These are phyloP conservation scores for Ceryle rudis DNA, from an alignment of 2,797 vertebrate genomes.

Conservation along the genomic window DNA sequence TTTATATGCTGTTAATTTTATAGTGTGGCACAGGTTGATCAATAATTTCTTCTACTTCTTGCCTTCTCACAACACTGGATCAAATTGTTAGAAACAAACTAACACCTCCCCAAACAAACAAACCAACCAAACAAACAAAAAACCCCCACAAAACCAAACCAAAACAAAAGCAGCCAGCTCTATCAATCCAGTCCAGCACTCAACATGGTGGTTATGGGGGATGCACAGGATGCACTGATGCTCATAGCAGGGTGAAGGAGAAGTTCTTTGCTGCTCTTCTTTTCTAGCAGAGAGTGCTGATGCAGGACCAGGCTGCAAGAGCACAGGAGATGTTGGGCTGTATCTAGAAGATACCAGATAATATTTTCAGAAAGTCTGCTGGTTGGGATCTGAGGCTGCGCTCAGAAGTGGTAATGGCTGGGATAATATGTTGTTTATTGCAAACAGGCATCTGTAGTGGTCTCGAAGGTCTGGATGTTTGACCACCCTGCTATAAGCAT, in stretches of 20 bases:
- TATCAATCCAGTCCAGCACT: not conserved
- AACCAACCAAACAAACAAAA: too few relatives aligned
- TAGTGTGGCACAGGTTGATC: not conserved
- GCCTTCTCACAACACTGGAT: not conserved
- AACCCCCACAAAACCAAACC: not conserved
- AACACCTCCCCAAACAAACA: too few relatives aligned
- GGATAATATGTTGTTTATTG: slow-evolving; percentile 31
- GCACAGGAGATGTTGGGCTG: not conserved
- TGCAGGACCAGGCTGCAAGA: not conserved
- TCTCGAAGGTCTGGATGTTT: not conserved
- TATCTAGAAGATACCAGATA: not conserved
- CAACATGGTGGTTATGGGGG: not conserved
- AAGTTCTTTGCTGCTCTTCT: not conserved
- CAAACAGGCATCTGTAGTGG: slow-evolving; percentile 14
- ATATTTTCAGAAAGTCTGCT: not conserved
- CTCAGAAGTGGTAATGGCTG: not conserved
- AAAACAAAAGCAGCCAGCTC: not conserved
- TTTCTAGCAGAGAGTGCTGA: not conserved
- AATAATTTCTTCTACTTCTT: not conserved
- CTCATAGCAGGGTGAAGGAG: not conserved
- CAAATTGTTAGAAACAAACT: not conserved
- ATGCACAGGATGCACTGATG: fast-evolving
- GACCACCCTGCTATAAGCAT: not conserved
- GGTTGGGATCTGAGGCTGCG: not conserved
- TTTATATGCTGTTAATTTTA: slow-evolving; percentile 25